Base-by-base conservation (phyloP, 2,113 vertebrate genomes). In the Gasterosteus aculeatus region DNA sequence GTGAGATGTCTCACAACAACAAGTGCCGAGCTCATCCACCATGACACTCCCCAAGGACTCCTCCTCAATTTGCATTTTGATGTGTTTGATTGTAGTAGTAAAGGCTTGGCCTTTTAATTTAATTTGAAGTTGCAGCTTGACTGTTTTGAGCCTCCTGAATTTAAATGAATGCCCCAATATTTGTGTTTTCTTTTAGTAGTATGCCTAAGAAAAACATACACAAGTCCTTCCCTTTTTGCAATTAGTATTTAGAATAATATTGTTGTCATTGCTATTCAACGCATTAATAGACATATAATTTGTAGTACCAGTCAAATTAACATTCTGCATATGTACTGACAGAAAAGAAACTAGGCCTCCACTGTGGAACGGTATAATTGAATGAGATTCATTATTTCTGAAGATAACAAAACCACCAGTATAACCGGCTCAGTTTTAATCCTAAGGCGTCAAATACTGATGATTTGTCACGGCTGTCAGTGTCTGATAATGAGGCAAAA, bases 71-170 rank as follows among this genome's bases (percentile, higher is more conserved):
- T 38, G 12, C 54, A 68, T 65, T 62, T 38, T n/a, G 14, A 57
- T 53, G 29, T 56, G 35, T 61, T 70, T 83, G 10, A 51, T 66
- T 75, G 63, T 46, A 15, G 2, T 54, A 57, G 41, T 70, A 58
- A 67, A 67, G 12, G 39, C 31, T 16, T 44, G 15, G 41, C 33
- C 19, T 16, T 78, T 78, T 8, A 33, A 19, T 62, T 6, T 58
- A 19, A 57, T 67, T 16, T 10, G 31, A 19, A 66, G 53, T 71
- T 26, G 19, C 38, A 16, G 29, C 47, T 29, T 44, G 39, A 63
- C 49, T 69, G 7, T 42, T 64, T 18, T 4, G 8, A 69, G 18
- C 44, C 15, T 19, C 31, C 4, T 11, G 38, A 47, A 14, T 38
- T 49, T 7, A 29, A 66, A 58, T 67, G n/a, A 59, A 38, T 49